Conservation (phyloP, 1,140 invertebrate species). For the Panagrolaimus sp. region DNA sequence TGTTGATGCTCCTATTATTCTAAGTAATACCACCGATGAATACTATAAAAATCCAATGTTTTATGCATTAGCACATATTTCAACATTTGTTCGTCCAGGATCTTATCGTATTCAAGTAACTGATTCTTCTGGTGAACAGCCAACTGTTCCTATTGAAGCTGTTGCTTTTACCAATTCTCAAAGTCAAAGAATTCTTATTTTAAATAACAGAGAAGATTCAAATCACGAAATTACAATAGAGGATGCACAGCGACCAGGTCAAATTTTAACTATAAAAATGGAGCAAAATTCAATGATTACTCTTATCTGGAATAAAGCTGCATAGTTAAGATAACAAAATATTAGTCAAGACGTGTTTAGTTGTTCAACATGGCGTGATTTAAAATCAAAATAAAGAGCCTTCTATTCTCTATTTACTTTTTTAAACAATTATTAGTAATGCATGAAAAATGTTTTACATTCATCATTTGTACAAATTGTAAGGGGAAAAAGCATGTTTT, state of each 20-base stretch:
- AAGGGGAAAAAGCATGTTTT: no score
- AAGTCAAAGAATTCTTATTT: constrained; percentile 24
- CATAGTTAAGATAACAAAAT: neutral
- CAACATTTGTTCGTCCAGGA: constrained; percentile 32
- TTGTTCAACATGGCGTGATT: no score
- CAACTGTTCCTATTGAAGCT: constrained; percentile 11
- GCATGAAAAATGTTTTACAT: no score
- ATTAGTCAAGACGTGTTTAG: neutral
- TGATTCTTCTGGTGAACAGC: constrained; percentile 14
- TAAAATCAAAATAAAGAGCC: no score
- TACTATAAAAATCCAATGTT: constrained; percentile 84
- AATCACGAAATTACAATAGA: constrained; percentile 16
- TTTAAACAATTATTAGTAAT: no score
- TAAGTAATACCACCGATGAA: constrained; percentile 65
- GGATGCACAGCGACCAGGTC: constrained; percentile 1
- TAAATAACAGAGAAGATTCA: constrained; percentile 20
- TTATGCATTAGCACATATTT: constrained; percentile 72
- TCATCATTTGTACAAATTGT: no score
- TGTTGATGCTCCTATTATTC: constrained; percentile 73
- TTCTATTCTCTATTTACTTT: no score
- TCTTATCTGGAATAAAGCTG: constrained; percentile 24
- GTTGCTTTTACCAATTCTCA: constrained; percentile 22
- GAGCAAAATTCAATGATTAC: constrained; percentile 26
- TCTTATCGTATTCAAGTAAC: constrained; percentile 29
- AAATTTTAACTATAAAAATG: constrained; percentile 13